Base-by-base conservation (phyloP, 1,140 invertebrate genomes). In the Leptonema lineaticorne region DNA sequence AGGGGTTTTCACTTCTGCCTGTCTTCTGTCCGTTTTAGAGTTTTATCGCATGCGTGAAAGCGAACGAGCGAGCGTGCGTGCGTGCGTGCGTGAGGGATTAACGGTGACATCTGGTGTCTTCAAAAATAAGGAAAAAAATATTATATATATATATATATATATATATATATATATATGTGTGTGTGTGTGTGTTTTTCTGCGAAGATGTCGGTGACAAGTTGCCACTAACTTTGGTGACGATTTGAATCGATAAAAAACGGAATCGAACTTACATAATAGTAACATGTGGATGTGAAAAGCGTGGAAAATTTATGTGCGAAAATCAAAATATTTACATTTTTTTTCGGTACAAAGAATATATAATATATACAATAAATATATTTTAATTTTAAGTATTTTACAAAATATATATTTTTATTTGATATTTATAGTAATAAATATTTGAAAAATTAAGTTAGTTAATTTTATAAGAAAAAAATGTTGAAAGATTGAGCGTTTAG, bases 81-180 rank as follows among this genome's bases (percentile, higher is more conserved):
- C 16, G 9, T 41, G 37, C 37, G 37, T 41, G 37, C 16, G 37
- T 9, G 50, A 11, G 50, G 37, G 50, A 53, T 53, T 53, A 53
- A 24, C 50, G 50, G 50, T 26, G 48, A 64, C 48, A 64, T 41
- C 37, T 64, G 27, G 46, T 46, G 26, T 30, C 41, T 41, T 62
- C 20, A 18, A 6, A 62, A 62, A 62, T 37, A 41, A 18, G 48
- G n/a, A n/a, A 37, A n/a, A n/a, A 37, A 7, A 7, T 37, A 37
- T 14, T 37, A 7, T 37, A 7, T 14, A 7, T 8, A 37, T 8
- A 37, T 37, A 37, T 37, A 37, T 37, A 37, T 37, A 8, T 14
- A 37, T 37, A 8, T n/a, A n/a, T n/a, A n/a, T n/a, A n/a, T n/a
- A n/a, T n/a, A n/a, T n/a, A n/a, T n/a, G n/a, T n/a, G n/a, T n/a